Evolutionary conservation across 2,113 vertebrate genomes (phyloP), one percentile per base, ranked within the genome.

Genomic region (Gambusia affinis): DNA sequence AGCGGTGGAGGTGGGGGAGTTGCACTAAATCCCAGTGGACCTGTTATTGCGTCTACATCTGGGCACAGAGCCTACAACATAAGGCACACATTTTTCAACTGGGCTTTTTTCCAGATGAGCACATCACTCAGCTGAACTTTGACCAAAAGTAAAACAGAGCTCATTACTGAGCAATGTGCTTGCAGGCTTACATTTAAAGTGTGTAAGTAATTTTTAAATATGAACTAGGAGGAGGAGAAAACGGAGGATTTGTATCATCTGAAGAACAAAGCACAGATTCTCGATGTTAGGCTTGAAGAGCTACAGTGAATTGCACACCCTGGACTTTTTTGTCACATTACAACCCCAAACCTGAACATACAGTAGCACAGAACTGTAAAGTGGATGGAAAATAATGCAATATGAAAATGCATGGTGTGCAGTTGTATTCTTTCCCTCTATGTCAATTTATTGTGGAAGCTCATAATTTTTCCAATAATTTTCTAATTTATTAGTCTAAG

Each of bases 91-190:
- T 93, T 94, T 93, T 91, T 92, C 89, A 90, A 85, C 91, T 82
- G 87, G 89, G 88, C 86, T 84, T 86, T 90, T 51, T 91, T 92
- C 92, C 87, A 93, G 90, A 91, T 67, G 79, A 89, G 88, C 83
- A 70, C 85, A 89, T 82, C 81, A 89, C 88, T 85, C 81, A 80
- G 91, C 89, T 92, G 92, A 92, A 89, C 78, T 61, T 81, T 29
- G 37, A 91, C 88, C 91, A 87, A 82, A 76, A 88, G 81, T 87
- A 87, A 85, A 91, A 87, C 80, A 81, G 79, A 87, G 89, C 92
- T 92, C 90, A 94, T 94, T 94, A 92, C 81, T 76, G 88, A 93
- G 89, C 92, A 90, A 91, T 90, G 90, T 66, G 81, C 92, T 92
- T 17, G 66, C 69, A 76, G 87, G 84, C 86, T 83, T 66, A 30